Percentiles rank a stretch among this genome's conserved stretches.
These are phyloP conservation scores for Drosophila leontia DNA, from an alignment of 1,140 invertebrate species.

Conservation along the genomic window DNA sequence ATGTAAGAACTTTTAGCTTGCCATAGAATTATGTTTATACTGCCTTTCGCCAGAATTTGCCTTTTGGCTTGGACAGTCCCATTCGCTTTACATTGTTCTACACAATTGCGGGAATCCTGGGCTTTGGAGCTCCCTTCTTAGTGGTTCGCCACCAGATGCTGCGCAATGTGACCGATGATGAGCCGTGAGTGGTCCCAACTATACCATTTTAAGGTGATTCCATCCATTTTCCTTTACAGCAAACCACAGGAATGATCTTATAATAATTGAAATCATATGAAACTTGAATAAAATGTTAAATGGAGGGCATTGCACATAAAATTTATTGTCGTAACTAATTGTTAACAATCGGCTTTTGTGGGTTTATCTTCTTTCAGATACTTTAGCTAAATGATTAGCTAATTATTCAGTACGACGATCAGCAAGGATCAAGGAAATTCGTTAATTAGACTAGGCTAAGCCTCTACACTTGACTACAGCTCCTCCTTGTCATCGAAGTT, in stretches of 20 bases:
- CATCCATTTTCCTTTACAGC: neutral
- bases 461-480: conserved; percentile 47
- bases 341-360: conserved; percentile 28
- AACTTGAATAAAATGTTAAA: conserved; percentile 32
- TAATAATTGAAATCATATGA: neutral
- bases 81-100: conserved; percentile 61
- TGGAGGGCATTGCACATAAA: conserved; percentile 55
- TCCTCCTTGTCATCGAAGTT: conserved; percentile 80
- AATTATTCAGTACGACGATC: conserved; percentile 45
- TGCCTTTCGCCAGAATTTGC: conserved; percentile 47
- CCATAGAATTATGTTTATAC: neutral
- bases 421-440: conserved; percentile 62
- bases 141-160: conserved; percentile 68
- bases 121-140: conserved; percentile 62
- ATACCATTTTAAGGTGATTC: neutral
- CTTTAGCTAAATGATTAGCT: conserved; percentile 20
- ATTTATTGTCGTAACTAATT: conserved; percentile 64
- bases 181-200: conserved; percentile 30
- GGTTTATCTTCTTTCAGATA: conserved; percentile 7
- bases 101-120: conserved; percentile 34
- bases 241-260: conserved; percentile 1
- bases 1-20: conserved; percentile 28
- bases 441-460: conserved; percentile 37
- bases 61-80: conserved; percentile 55
- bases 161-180: conserved; percentile 25